phyloP scores from a whole-genome alignment of 2,113 vertebrate genomes.

The Solea solea region DNA sequence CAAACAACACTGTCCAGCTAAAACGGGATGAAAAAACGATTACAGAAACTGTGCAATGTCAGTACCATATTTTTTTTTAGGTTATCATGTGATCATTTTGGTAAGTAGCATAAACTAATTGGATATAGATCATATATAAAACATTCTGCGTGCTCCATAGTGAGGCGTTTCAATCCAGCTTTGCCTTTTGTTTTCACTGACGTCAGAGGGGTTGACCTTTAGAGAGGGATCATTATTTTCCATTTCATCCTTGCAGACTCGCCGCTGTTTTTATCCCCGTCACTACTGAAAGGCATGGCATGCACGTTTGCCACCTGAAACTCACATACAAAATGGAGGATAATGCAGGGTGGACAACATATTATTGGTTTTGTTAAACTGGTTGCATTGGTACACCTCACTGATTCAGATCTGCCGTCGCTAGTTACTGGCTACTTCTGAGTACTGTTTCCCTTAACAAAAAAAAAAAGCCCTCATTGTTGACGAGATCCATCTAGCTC shows the following conservation, averaged over 20 bases:
- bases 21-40: background rate
- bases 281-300: conserved; percentile 48
- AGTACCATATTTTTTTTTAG: background rate
- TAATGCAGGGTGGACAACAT: conserved; percentile 75
- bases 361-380: conserved; percentile 57
- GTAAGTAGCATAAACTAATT: conserved; percentile 4
- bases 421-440: conserved; percentile 18
- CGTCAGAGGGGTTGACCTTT: conserved; percentile 83
- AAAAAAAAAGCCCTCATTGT: background rate
- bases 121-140: background rate
- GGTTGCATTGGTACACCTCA: conserved; percentile 63
- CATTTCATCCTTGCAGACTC: conserved; percentile 74
- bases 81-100: too few species aligned
- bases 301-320: conserved; percentile 51
- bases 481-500: background rate
- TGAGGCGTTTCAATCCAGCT: background rate
- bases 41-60: background rate
- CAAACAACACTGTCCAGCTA: background rate
- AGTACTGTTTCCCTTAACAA: conserved; percentile 40
- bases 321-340: conserved; percentile 76
- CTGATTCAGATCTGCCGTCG: conserved; percentile 7
- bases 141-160: conserved; percentile 1
- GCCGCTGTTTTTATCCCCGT: conserved; percentile 70
- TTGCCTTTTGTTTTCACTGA: conserved; percentile 80
- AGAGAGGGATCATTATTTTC: conserved; percentile 80